A percentile compares a stretch with the other conserved stretches of the same genome.
Evolutionary conservation across 2,113 vertebrate species (phyloP).

Genomic region (Leuciscus idus): DNA sequence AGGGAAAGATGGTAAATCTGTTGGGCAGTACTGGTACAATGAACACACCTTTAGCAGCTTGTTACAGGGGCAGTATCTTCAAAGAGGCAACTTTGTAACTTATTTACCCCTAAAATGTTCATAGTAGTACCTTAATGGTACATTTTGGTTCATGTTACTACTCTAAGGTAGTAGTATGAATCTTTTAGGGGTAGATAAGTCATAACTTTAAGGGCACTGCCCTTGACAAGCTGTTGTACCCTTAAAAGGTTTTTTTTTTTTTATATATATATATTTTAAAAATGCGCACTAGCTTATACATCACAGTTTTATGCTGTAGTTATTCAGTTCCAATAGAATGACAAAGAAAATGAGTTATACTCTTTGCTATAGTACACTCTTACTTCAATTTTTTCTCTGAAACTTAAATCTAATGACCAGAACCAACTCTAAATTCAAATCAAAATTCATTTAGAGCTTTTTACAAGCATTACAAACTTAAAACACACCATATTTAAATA

Average conservation of each 20-base stretch:
- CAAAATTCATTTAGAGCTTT: not conserved
- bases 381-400: too few relatives aligned
- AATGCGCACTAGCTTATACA: not conserved
- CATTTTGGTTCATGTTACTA: not conserved
- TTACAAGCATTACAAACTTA: not conserved
- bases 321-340: not conserved
- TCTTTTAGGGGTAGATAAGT: not conserved
- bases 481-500: not conserved
- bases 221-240: not conserved
- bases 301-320: not conserved
- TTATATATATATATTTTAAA: constrained; percentile 1
- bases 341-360: not conserved
- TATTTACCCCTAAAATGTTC: not conserved
- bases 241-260: too few relatives aligned
- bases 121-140: not conserved
- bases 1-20: not conserved
- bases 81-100: not conserved
- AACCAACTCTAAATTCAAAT: not conserved
- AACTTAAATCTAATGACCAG: not conserved
- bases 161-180: not conserved
- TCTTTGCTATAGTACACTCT: not conserved
- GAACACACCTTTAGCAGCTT: not conserved
- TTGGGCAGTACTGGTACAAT: not conserved
- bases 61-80: not conserved
- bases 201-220: not conserved